Conservation (phyloP, 2,113 vertebrate genomes). For the Nibea coibor region DNA sequence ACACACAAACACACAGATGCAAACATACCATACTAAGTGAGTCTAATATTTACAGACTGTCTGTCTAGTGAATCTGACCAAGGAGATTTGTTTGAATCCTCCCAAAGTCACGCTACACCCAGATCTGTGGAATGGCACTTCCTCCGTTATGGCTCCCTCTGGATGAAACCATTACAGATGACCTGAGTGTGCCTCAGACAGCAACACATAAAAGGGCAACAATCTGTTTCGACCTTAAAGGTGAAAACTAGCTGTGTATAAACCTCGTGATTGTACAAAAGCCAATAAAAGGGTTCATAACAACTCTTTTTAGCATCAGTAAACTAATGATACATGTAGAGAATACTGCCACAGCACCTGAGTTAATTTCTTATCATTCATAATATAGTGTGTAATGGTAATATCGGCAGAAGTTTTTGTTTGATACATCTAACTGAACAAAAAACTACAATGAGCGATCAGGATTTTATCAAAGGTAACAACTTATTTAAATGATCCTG, state of each 20-base stretch:
- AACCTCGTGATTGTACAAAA: background rate
- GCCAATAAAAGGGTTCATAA: too few relatives aligned
- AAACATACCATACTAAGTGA: slow-evolving; percentile 49
- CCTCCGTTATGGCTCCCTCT: slow-evolving; percentile 41
- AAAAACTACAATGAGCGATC: background rate
- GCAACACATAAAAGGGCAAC: background rate
- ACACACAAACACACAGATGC: slow-evolving; percentile 18
- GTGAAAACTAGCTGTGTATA: background rate
- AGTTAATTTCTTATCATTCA: background rate
- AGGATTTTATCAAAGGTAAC: background rate
- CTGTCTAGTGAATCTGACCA: slow-evolving; percentile 40
- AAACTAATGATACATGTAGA: background rate
- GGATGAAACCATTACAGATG: slow-evolving; percentile 36
- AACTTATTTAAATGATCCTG: background rate
- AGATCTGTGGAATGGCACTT: slow-evolving; percentile 49
- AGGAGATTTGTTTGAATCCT: slow-evolving; percentile 59
- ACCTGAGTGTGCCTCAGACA: slow-evolving; percentile 18
- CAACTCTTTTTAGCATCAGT: background rate
- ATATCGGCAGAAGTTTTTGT: background rate
- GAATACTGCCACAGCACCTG: background rate
- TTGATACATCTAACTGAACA: background rate
- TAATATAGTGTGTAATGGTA: background rate
- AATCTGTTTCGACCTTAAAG: background rate
- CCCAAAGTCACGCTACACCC: slow-evolving; percentile 59
- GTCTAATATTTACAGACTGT: slow-evolving; percentile 59